Conservation (phyloP, 2,113 vertebrate species). For the Nibea coibor region DNA sequence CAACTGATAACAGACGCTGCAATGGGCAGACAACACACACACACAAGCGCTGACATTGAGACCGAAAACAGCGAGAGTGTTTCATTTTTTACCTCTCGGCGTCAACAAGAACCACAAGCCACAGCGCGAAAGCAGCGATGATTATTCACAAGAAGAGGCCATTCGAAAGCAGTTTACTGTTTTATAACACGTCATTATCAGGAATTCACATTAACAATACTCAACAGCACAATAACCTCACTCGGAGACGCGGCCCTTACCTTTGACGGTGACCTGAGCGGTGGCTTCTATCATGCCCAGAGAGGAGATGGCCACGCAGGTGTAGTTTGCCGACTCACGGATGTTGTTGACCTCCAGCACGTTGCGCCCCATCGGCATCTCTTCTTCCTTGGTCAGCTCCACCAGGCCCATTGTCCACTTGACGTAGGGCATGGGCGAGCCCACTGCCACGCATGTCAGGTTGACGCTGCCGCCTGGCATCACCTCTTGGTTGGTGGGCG, state of each 20-base stretch:
- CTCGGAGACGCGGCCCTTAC: constrained; percentile 73
- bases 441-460: constrained; percentile 94
- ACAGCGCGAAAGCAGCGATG: background rate
- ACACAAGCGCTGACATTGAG: background rate
- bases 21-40: constrained; percentile 37
- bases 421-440: constrained; percentile 95
- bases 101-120: constrained; percentile 7
- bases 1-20: constrained; percentile 61
- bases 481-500: constrained; percentile 95
- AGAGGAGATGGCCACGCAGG: constrained; percentile 95
- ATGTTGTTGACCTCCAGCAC: constrained; percentile 94
- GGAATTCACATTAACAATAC: background rate
- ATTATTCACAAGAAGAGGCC: background rate
- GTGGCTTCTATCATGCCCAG: constrained; percentile 93
- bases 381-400: constrained; percentile 94
- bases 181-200: background rate
- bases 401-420: constrained; percentile 92
- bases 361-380: constrained; percentile 94
- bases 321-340: constrained; percentile 92
- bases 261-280: constrained; percentile 96
- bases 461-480: constrained; percentile 97
- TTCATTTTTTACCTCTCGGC: constrained; percentile 31
- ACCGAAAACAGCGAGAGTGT: constrained; percentile 25
- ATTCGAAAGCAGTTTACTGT: background rate
- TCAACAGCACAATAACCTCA: background rate